Conservation (phyloP, 2,113 vertebrate species). For the Platysternon megacephalum region DNA sequence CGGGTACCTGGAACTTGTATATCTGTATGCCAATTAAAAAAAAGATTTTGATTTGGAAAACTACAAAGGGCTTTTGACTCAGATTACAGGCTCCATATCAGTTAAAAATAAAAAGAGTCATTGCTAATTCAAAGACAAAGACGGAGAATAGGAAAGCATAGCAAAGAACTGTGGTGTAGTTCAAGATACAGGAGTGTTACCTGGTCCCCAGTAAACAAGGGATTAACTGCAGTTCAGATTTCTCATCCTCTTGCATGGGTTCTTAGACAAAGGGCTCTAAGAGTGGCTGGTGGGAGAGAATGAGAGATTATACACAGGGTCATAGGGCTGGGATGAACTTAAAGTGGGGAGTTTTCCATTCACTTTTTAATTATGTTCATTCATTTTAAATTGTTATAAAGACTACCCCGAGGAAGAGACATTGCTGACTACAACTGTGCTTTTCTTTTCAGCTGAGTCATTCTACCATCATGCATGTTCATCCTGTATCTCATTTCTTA, state of each 20-base stretch:
- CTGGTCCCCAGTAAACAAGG: not conserved
- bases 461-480: not conserved
- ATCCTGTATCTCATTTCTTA: not conserved
- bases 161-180: accelerated
- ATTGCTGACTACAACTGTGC: not conserved
- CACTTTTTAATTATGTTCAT: not conserved
- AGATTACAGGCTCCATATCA: not conserved
- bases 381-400: not conserved
- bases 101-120: constrained; percentile 19
- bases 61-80: constrained; percentile 11
- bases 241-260: not conserved
- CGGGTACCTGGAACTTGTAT: constrained; percentile 5
- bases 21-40: constrained; percentile 40
- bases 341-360: not conserved
- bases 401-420: not conserved
- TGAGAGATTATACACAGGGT: not conserved
- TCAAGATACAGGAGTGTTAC: not conserved
- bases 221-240: not conserved
- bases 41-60: constrained; percentile 27
- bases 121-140: not conserved
- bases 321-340: not conserved
- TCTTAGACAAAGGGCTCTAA: not conserved
- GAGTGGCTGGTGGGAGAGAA: not conserved
- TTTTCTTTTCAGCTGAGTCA: not conserved
- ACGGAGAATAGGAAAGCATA: not conserved